phyloP scores from a whole-genome alignment of 2,888 invertebrate genomes.

The Eristalinus aeneus region DNA sequence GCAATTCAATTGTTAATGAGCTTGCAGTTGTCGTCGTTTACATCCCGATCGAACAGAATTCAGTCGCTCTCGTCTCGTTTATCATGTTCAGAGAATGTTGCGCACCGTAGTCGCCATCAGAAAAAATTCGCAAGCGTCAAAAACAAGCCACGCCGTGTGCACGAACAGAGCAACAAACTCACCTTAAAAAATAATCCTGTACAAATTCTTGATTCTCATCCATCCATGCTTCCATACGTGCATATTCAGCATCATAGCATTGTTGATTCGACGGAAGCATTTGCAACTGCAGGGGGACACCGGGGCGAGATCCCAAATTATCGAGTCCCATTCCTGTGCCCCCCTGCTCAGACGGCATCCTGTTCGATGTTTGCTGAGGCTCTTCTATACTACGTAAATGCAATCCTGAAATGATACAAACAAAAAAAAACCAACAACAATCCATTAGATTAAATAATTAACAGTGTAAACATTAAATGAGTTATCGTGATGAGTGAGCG shows the following conservation, averaged over 20 bases:
- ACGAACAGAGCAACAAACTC: constrained; percentile 72
- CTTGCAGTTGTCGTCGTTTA: no score
- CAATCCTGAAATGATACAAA: constrained; percentile 85
- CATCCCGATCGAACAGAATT: no score
- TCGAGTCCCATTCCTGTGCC: constrained; percentile 85
- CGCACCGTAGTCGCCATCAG: background rate
- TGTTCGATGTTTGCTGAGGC: constrained; percentile 83
- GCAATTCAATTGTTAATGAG: no score
- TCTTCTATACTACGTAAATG: constrained; percentile 93
- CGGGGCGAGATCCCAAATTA: constrained; percentile 81
- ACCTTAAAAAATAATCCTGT: constrained; percentile 97
- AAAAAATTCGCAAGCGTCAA: background rate
- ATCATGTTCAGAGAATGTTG: background rate
- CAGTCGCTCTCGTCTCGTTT: no score
- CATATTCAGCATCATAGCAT: constrained; percentile 91
- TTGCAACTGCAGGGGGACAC: constrained; percentile 80
- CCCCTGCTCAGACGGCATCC: constrained; percentile 85
- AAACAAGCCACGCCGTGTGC: background rate
- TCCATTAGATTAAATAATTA: background rate
- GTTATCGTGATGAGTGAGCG: background rate
- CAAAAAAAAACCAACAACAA: constrained; percentile 29
- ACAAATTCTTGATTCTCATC: constrained; percentile 98
- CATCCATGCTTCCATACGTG: constrained; percentile 96
- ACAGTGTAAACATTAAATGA: constrained; percentile 2
- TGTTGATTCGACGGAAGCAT: constrained; percentile 77